A percentile compares a stretch with the other conserved stretches of the same genome.
phyloP scores from a whole-genome alignment of 1,140 invertebrate species.

The Zaprionus africanus region DNA sequence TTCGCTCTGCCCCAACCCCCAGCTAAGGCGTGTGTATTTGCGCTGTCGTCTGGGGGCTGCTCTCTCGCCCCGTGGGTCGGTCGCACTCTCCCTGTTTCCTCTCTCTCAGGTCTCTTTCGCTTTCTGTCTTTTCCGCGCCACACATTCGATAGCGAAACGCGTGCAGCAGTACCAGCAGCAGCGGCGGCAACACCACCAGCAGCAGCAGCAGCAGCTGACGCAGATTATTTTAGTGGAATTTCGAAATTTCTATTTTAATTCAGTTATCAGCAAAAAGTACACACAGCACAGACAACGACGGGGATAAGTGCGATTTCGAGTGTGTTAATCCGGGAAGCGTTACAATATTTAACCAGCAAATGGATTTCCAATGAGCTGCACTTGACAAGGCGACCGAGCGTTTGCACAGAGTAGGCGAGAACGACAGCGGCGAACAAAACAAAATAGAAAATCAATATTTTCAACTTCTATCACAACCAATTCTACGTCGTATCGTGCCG shows the following conservation, averaged over 20 bases:
- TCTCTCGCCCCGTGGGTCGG: constrained; percentile 25
- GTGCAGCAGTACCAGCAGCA: constrained; percentile 50
- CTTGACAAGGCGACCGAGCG: neutral
- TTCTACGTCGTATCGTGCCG: neutral
- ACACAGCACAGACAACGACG: neutral
- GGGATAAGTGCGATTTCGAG: neutral
- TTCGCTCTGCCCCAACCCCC: constrained; percentile 26
- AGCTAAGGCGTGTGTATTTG: neutral
- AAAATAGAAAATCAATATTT: constrained; percentile 64
- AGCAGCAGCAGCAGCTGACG: constrained; percentile 50
- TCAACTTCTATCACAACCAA: neutral
- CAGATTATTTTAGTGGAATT: constrained; percentile 59
- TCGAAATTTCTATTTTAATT: constrained; percentile 51
- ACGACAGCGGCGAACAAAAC: constrained; percentile 11
- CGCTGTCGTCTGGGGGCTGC: constrained; percentile 14
- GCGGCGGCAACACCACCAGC: constrained; percentile 42
- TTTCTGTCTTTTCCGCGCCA: constrained; percentile 11
- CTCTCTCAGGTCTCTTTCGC: neutral
- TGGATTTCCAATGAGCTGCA: constrained; percentile 6
- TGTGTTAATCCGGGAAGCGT: neutral
- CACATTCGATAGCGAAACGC: constrained; percentile 61
- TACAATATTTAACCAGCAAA: constrained; percentile 6
- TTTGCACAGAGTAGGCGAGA: constrained; percentile 47
- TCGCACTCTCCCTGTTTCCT: neutral
- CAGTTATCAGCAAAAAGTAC: constrained; percentile 39